phyloP scores from a whole-genome alignment of 2,888 invertebrate genomes.

The Hyalella azteca region DNA sequence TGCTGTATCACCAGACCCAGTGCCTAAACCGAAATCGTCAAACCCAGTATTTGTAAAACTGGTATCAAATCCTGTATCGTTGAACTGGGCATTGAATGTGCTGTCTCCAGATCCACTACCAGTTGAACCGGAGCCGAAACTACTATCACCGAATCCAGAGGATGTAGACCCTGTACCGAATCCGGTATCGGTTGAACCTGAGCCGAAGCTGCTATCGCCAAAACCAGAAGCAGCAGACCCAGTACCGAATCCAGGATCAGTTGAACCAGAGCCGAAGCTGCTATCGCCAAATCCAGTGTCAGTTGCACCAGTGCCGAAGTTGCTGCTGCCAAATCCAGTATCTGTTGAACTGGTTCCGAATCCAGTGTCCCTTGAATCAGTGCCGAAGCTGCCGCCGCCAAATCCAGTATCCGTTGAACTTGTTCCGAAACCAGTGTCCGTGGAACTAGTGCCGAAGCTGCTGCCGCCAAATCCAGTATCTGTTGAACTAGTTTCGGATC shows the following conservation, averaged over 20 bases:
- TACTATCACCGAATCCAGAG: not conserved
- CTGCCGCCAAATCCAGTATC: slow-evolving; percentile 10
- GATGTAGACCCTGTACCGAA: not conserved
- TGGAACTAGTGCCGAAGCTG: no score
- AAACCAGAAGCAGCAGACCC: not conserved
- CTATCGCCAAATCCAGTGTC: not conserved
- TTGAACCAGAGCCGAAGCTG: not conserved
- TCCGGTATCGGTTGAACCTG: not conserved
- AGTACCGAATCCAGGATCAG: slow-evolving; percentile 7
- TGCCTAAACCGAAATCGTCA: not conserved
- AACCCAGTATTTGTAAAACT: not conserved
- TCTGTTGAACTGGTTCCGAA: not conserved
- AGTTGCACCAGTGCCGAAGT: not conserved
- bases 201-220: not conserved
- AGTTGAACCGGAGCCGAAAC: not conserved
- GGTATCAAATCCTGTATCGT: not conserved
- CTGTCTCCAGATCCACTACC: not conserved
- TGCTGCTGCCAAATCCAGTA: not conserved
- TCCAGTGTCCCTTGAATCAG: not conserved
- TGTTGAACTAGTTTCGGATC: not conserved
- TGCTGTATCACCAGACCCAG: not conserved
- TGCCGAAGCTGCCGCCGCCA: not conserved
- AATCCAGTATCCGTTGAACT: not conserved
- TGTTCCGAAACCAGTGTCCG: not conserved
- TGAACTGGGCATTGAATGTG: no score